These are phyloP conservation scores for Corvus moneduloides DNA, from an alignment of 2,113 vertebrate species.

Conservation along the genomic window DNA sequence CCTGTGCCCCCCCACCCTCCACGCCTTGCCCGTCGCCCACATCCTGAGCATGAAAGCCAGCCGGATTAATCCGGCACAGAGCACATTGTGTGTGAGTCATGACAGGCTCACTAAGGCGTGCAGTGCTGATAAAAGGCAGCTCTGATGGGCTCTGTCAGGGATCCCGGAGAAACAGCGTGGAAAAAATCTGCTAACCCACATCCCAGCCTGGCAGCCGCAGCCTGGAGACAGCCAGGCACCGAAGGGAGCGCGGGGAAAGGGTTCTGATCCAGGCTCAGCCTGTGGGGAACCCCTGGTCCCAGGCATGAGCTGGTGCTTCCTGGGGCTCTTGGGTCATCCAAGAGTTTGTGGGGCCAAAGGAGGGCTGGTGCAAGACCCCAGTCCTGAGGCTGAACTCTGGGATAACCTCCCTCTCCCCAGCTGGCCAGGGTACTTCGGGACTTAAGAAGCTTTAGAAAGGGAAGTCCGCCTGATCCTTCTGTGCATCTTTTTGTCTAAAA, in stretches of 20 bases:
- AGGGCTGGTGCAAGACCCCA: neutral
- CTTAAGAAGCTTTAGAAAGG: neutral
- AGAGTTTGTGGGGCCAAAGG: neutral
- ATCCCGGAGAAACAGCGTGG: slow-evolving; percentile 58
- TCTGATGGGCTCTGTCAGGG: slow-evolving; percentile 73
- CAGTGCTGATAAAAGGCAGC: slow-evolving; percentile 81
- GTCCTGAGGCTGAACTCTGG: neutral
- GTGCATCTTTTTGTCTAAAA: neutral
- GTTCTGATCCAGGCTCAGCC: neutral
- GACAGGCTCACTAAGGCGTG: slow-evolving; percentile 87
- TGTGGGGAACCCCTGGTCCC: rapidly evolving
- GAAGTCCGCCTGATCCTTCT: neutral
- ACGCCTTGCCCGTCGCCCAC: slow-evolving; percentile 5
- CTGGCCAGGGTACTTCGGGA: neutral
- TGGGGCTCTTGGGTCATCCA: neutral
- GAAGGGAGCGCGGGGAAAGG: neutral
- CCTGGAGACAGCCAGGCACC: slow-evolving; percentile 9
- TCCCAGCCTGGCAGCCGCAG: slow-evolving; percentile 17
- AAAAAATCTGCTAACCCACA: slow-evolving; percentile 61
- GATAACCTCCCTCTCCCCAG: neutral
- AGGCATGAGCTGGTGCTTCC: neutral
- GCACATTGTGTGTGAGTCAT: slow-evolving; percentile 82
- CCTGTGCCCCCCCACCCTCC: neutral
- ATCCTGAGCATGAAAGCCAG: slow-evolving; percentile 70
- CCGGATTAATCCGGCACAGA: slow-evolving; percentile 83